Conservation (phyloP, 2,113 vertebrate species). For the Elachura formosa region DNA sequence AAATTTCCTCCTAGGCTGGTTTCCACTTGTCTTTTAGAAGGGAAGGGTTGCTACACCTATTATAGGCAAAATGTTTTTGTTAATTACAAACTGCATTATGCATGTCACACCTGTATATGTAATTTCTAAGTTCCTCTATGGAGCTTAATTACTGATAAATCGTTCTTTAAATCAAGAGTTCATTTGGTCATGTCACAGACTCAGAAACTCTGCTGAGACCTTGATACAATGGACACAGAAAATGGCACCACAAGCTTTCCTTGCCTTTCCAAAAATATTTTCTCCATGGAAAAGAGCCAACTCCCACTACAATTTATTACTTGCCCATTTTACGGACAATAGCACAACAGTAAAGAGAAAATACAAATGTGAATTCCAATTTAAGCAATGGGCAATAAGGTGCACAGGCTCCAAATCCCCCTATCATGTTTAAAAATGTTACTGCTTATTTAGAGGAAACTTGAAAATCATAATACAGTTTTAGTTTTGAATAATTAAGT, state of each 20-base stretch:
- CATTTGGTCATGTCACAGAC: not conserved
- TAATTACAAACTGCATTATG: not conserved
- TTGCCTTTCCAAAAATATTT: not conserved
- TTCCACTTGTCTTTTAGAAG: not conserved
- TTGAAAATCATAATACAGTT: not conserved
- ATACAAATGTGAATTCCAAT: not conserved
- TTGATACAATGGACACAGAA: not conserved
- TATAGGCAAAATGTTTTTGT: not conserved
- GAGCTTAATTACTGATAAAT: not conserved
- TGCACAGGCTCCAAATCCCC: not conserved
- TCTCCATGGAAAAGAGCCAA: not conserved
- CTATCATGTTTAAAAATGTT: not conserved
- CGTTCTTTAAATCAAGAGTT: not conserved
- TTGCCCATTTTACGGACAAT: not conserved
- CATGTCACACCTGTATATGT: not conserved
- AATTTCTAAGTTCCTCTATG: not conserved
- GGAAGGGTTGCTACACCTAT: not conserved
- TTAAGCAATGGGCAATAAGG: not conserved
- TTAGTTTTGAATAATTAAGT: not conserved
- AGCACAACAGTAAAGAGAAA: not conserved
- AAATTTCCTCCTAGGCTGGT: not conserved
- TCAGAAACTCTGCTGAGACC: not conserved
- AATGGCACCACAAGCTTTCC: not conserved
- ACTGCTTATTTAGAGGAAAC: not conserved
- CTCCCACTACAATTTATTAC: not conserved